These are phyloP conservation scores for Zophobas atratus DNA, from an alignment of 1,140 invertebrate species.

Conservation along the genomic window DNA sequence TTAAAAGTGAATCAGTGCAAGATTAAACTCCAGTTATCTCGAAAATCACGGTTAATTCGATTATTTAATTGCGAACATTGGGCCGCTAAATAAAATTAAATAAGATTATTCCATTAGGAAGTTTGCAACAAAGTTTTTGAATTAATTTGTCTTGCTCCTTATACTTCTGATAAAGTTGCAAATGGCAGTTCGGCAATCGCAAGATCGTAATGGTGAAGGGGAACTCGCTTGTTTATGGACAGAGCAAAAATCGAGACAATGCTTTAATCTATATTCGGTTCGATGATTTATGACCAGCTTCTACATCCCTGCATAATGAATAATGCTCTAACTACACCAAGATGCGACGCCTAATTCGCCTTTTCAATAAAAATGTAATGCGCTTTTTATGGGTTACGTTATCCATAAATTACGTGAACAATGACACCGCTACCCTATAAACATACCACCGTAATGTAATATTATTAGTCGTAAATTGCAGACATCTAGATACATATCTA, in stretches of 20 bases:
- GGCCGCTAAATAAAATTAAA: conserved; percentile 1
- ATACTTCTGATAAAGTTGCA: background rate
- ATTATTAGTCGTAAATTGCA: background rate
- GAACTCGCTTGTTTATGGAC: background rate
- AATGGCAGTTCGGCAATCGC: background rate
- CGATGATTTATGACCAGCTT: background rate
- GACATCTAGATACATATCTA: conserved; percentile 6
- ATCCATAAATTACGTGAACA: background rate
- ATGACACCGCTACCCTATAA: background rate
- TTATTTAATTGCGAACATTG: background rate
- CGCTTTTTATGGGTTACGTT: no score
- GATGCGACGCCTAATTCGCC: no score
- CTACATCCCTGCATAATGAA: background rate
- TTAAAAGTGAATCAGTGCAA: conserved; percentile 12
- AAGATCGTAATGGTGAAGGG: no score
- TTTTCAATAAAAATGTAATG: no score
- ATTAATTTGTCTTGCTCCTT: background rate
- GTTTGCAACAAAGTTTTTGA: background rate
- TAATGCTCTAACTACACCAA: background rate
- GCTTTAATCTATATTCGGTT: background rate
- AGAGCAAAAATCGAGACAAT: background rate
- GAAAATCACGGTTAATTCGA: conserved; percentile 4
- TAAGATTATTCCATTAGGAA: conserved; percentile 1
- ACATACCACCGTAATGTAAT: background rate
- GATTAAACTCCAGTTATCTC: conserved; percentile 1